Conservation (phyloP, 2,797 vertebrate species). For the Phataginus tricuspis region DNA sequence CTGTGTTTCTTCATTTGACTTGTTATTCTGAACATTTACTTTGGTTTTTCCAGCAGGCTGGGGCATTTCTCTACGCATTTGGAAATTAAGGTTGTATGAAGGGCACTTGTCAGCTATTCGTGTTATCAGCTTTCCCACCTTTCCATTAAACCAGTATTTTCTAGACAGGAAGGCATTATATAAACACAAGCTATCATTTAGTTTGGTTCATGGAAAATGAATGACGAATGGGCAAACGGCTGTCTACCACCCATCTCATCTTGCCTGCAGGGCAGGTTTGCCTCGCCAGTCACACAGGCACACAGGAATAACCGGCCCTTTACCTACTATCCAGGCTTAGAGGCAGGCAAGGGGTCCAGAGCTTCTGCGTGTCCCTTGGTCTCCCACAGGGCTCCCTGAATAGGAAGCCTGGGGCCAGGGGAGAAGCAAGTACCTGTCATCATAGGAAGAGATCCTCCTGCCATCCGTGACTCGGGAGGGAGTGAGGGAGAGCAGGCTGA, state of each 20-base stretch:
- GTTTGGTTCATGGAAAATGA: constrained; percentile 1
- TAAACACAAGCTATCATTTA: not conserved
- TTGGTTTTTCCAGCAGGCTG: constrained; percentile 11
- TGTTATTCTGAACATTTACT: constrained; percentile 17
- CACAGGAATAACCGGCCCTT: not conserved
- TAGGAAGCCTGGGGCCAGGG: not conserved
- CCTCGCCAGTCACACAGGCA: not conserved
- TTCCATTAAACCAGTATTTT: constrained; percentile 6
- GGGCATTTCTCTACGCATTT: not conserved
- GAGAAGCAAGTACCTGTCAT: constrained; percentile 90
- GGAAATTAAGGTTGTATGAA: constrained; percentile 22
- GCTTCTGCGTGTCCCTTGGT: not conserved
- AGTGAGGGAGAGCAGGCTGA: constrained; percentile 91
- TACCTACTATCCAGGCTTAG: not conserved
- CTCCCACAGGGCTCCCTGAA: not conserved
- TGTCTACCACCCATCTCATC: not conserved
- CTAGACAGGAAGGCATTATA: not conserved
- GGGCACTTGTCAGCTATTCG: not conserved
- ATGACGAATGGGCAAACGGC: not conserved
- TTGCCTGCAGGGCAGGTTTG: not conserved
- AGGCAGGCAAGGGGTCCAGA: not conserved
- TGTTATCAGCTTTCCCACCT: not conserved
- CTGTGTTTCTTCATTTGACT: not conserved
- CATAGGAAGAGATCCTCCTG: constrained; percentile 92
- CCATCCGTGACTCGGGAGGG: constrained; percentile 92